These are phyloP conservation scores for Cheilosia grossa DNA, from an alignment of 2,888 invertebrate species.

Conservation along the genomic window DNA sequence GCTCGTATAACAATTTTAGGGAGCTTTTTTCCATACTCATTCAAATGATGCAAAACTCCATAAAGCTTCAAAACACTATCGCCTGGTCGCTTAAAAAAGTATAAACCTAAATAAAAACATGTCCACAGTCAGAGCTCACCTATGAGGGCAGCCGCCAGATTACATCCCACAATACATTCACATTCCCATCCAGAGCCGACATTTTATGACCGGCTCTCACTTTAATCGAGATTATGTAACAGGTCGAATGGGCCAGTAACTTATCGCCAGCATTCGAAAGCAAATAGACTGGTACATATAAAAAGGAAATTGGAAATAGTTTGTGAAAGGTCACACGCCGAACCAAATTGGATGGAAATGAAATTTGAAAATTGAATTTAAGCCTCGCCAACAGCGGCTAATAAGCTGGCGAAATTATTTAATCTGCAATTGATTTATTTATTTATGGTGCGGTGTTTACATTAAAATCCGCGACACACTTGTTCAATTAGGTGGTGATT, in stretches of 20 bases:
- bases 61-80: no score
- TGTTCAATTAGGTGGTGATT: constrained; percentile 49
- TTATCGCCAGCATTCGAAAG: constrained; percentile 10
- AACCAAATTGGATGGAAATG: constrained; percentile 23
- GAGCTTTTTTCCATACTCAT: no score
- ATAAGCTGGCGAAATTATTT: constrained; percentile 37
- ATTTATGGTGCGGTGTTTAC: constrained; percentile 1
- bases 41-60: no score
- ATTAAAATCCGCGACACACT: constrained; percentile 9
- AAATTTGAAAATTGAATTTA: constrained; percentile 34
- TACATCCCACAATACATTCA: no score
- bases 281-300: constrained; percentile 55
- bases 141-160: no score
- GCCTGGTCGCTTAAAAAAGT: no score
- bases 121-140: no score
- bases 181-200: neutral
- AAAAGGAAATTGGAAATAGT: constrained; percentile 36
- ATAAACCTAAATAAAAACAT: no score
- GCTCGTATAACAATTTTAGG: no score
- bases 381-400: constrained; percentile 1
- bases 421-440: constrained; percentile 55
- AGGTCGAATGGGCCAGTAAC: constrained; percentile 28
- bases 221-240: constrained; percentile 30
- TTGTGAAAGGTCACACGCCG: neutral
- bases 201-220: constrained; percentile 3